Conservation (phyloP, 2,797 vertebrate genomes). For the Phylloscopus collybita region DNA sequence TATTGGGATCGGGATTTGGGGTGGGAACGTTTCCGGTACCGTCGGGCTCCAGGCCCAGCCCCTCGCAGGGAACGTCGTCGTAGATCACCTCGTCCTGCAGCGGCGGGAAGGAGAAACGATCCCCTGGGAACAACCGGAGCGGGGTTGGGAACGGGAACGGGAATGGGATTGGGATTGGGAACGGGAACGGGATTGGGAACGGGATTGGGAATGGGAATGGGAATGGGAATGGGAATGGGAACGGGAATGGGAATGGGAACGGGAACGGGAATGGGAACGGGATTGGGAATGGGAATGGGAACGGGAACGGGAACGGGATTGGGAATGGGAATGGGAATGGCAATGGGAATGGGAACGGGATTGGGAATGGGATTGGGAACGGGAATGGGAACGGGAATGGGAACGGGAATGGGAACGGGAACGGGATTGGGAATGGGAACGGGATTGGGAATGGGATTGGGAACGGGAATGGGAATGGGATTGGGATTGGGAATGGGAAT, state of each 20-base stretch:
- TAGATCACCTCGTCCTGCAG: slow-evolving; percentile 89
- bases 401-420: neutral
- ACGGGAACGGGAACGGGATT: neutral
- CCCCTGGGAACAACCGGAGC: slow-evolving; percentile 17
- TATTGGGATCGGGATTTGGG: too few species aligned
- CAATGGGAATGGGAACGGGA: too few species aligned
- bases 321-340: neutral
- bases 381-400: neutral
- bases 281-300: neutral
- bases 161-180: neutral
- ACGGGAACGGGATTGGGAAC: neutral
- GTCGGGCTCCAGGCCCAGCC: slow-evolving; percentile 58
- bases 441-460: neutral
- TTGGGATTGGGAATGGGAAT: neutral
- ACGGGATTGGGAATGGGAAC: neutral
- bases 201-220: neutral
- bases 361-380: neutral
- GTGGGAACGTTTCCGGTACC: slow-evolving; percentile 65
- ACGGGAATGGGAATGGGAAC: fast-evolving
- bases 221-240: neutral
- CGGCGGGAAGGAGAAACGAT: slow-evolving; percentile 56
- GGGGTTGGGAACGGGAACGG: neutral
- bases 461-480: neutral
- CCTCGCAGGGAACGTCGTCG: slow-evolving; percentile 90
- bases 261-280: neutral